Base-by-base conservation (phyloP, 2,113 vertebrate genomes). In the Menidia beryllina region DNA sequence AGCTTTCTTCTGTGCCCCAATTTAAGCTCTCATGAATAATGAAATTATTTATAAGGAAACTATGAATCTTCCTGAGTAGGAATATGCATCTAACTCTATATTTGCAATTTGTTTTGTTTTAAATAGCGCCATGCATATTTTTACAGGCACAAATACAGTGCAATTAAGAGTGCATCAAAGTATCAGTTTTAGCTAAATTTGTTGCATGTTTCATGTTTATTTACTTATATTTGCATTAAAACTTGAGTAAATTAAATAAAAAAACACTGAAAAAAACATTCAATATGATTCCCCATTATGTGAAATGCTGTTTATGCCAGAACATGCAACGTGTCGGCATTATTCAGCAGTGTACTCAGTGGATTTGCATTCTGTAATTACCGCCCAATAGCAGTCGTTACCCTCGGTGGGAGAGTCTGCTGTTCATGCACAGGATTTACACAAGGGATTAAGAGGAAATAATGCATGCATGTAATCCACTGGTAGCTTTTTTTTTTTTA, bases 21-120 rank as follows among this genome's bases (percentile, higher is more conserved):
- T 89, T 88, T 86, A 70, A 77, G 81, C 58, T 48, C 7, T 56
- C 34, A 81, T 90, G 77, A 89, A 88, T 88, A 82, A 83, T 84
- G 75, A 51, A 83, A 78, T 27, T 80, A 72, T 77, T 77, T 60
- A 82, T 82, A 51, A 64, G 39, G 25, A 63, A 68, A 72, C 61
- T 67, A 66, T 72, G 38, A 66, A 36, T 58, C 36, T 27, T 20
- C 47, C 25, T 64, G 11, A 12, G 47, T 5, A 61, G 36, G 62
- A 52, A 62, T 64, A 2, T 52, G 34, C 26, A 43, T 68, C 23
- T 52, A 61, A 36, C 36, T 1, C 34, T 36, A 23, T 36, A 55
- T 20, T 39, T 27, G 11, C 25, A 17, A 12, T 17, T 14, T 25
- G 15, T 60, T 52, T 51, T 25, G 15, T 60, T 52, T 51, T 59